Conservation (phyloP, 2,797 vertebrate species). For the Bryconaethiops microstoma region DNA sequence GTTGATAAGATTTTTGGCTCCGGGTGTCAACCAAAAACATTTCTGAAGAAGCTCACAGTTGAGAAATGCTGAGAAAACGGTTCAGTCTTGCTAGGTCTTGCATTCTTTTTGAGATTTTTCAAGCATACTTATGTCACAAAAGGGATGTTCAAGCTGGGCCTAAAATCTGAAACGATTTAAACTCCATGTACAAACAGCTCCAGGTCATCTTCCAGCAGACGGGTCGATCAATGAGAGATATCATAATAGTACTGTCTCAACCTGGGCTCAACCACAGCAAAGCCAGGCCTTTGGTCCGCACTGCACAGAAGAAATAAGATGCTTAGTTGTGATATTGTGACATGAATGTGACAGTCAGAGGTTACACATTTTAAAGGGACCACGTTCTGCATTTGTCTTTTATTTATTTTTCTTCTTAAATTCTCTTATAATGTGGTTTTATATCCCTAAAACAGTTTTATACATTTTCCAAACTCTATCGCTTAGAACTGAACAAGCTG, state of each 20-base stretch:
- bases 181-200: slow-evolving; percentile 13
- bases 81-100: neutral
- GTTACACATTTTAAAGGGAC: no score
- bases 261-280: slow-evolving; percentile 83
- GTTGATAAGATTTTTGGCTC: slow-evolving; percentile 5
- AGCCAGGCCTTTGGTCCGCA: slow-evolving; percentile 83
- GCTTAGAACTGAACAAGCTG: no score
- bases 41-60: neutral
- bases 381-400: no score
- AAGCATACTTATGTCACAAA: neutral
- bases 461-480: no score
- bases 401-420: no score
- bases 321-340: neutral
- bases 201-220: slow-evolving; percentile 8
- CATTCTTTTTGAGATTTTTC: neutral
- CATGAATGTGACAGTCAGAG: no score
- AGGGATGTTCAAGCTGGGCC: neutral
- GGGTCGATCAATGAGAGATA: slow-evolving; percentile 59
- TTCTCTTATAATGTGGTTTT: no score
- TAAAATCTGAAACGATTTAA: slow-evolving; percentile 4
- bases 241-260: slow-evolving; percentile 94
- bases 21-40: neutral
- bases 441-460: no score
- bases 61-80: neutral
- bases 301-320: slow-evolving; percentile 69